phyloP scores from a whole-genome alignment of 2,113 vertebrate genomes.

The Apteryx owenii region DNA sequence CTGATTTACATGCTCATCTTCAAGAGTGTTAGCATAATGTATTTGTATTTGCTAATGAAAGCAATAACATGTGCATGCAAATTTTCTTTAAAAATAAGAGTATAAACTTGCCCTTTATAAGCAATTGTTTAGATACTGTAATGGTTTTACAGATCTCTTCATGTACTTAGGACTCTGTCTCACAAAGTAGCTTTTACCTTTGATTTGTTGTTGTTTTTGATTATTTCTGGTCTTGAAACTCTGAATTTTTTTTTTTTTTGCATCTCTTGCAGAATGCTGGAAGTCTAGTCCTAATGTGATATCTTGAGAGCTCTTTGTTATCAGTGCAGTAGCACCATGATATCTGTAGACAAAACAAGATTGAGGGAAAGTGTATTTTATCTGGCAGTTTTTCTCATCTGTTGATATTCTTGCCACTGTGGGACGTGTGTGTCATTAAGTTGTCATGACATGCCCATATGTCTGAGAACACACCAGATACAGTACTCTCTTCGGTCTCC shows the following conservation, averaged over 20 bases:
- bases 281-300: background rate
- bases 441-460: background rate
- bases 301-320: background rate
- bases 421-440: background rate
- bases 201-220: background rate
- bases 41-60: slow-evolving; percentile 12
- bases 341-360: background rate
- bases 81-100: background rate
- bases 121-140: background rate
- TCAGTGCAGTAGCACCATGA: background rate
- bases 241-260: background rate
- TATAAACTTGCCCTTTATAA: background rate
- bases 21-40: background rate
- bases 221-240: background rate
- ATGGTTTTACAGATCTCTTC: background rate
- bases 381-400: background rate
- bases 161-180: background rate
- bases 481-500: background rate
- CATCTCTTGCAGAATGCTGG: background rate
- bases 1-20: slow-evolving; percentile 7
- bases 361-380: background rate
- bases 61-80: background rate
- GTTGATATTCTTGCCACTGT: background rate
- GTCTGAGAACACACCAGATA: background rate
- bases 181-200: background rate